Percentiles rank a stretch among this genome's conserved stretches.
Evolutionary conservation across 2,888 invertebrate genomes (phyloP).

Genomic region (Lumbricus terrestris): DNA sequence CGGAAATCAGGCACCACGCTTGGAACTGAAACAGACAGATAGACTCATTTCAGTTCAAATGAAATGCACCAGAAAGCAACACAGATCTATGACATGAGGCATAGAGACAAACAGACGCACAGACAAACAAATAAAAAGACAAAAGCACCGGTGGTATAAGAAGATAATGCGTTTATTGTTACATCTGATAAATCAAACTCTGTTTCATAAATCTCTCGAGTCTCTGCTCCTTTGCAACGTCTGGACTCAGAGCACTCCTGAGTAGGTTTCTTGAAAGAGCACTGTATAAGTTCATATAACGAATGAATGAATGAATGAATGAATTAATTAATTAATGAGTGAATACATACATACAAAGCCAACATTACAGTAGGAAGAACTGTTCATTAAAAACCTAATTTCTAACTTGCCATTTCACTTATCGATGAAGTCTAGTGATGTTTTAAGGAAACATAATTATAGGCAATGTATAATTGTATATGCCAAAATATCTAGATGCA

Average conservation of each 20-base stretch:
- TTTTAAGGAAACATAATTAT: too few species aligned
- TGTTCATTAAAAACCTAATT: neutral
- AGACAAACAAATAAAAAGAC: neutral
- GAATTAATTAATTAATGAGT: too few species aligned
- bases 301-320: too few species aligned
- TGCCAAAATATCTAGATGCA: too few species aligned
- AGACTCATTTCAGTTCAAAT: neutral
- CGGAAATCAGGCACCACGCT: constrained; percentile 31
- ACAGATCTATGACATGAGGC: neutral
- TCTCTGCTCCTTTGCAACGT: too few species aligned
- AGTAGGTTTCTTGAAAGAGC: too few species aligned
- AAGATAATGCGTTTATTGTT: neutral
- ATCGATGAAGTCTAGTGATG: too few species aligned
- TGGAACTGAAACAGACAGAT: constrained; percentile 38
- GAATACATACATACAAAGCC: neutral
- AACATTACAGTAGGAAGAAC: neutral
- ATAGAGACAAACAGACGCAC: neutral
- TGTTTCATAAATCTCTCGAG: too few species aligned
- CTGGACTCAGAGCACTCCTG: too few species aligned
- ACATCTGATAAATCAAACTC: too few species aligned
- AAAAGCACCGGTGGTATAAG: neutral
- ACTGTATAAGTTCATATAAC: too few species aligned
- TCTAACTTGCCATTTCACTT: neutral
- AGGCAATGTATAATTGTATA: too few species aligned
- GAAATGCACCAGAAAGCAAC: neutral